A percentile compares a stretch with the other conserved stretches of the same genome.
phyloP scores from a whole-genome alignment of 1,140 invertebrate species.

The Cyrtorhinus lividipennis region DNA sequence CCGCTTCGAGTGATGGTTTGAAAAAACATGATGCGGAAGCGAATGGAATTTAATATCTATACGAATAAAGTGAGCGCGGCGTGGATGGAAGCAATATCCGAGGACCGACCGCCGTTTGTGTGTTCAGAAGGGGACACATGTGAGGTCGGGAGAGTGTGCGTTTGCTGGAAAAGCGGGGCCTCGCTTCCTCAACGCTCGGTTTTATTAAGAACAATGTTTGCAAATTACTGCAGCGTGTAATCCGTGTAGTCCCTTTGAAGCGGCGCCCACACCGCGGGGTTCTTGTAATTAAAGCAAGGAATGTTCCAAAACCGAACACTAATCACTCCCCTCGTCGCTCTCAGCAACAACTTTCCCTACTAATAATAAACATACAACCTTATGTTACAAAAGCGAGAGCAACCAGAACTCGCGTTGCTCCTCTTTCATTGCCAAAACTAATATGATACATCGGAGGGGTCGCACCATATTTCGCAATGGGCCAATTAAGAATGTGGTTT shows the following conservation, averaged over 20 bases:
- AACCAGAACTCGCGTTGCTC: background rate
- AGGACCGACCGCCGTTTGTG: background rate
- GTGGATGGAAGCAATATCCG: background rate
- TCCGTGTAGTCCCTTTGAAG: background rate
- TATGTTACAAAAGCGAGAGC: slow-evolving; percentile 1
- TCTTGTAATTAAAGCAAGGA: slow-evolving; percentile 7
- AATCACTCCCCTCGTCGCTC: background rate
- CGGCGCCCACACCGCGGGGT: background rate
- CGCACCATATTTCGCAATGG: background rate
- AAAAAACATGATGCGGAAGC: background rate
- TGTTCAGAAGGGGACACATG: background rate
- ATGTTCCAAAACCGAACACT: slow-evolving; percentile 9
- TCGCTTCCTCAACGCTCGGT: background rate
- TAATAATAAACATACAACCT: slow-evolving; percentile 9
- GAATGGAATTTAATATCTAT: slow-evolving; percentile 1
- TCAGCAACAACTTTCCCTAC: background rate
- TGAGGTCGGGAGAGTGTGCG: background rate
- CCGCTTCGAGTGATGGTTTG: background rate
- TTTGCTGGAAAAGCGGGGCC: background rate
- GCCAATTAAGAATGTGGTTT: too few species aligned
- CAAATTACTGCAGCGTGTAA: slow-evolving; percentile 9
- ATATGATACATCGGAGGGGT: background rate
- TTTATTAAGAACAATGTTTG: slow-evolving; percentile 10
- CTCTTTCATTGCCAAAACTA: background rate
- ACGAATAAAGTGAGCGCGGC: background rate